These are phyloP conservation scores for Paraescarpia echinospica DNA, from an alignment of 1,140 invertebrate species.

Conservation along the genomic window DNA sequence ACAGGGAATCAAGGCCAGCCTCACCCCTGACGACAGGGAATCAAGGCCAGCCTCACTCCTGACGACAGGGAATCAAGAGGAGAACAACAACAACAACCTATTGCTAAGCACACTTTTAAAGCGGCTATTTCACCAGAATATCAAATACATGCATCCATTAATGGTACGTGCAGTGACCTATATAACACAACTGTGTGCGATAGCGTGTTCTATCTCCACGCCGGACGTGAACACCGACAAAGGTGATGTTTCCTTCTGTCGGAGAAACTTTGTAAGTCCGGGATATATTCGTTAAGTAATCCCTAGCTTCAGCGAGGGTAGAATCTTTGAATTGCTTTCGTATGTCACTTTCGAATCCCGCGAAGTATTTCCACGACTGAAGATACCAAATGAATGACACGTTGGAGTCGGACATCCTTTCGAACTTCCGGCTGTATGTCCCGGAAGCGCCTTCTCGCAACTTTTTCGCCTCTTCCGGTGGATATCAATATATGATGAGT, in stretches of 20 bases:
- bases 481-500: not conserved
- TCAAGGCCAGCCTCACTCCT: too few species aligned
- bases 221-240: conserved; percentile 15
- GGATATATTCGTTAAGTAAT: not conserved
- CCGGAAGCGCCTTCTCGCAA: not conserved
- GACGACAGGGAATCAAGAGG: too few species aligned
- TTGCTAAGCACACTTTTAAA: too few species aligned
- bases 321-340: not conserved
- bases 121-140: too few species aligned
- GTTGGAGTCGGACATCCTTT: not conserved
- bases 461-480: not conserved
- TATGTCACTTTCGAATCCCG: not conserved
- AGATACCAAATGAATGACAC: not conserved
- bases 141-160: conserved; percentile 5
- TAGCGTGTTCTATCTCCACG: not conserved
- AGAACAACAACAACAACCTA: too few species aligned
- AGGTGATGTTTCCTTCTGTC: not conserved
- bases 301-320: not conserved
- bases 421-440: not conserved
- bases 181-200: not conserved
- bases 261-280: not conserved
- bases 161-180: not conserved
- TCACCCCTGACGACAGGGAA: too few species aligned
- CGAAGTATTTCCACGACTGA: not conserved
- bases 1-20: too few species aligned